phyloP scores from a whole-genome alignment of 2,797 vertebrate species.

The Chloroceryle inda region DNA sequence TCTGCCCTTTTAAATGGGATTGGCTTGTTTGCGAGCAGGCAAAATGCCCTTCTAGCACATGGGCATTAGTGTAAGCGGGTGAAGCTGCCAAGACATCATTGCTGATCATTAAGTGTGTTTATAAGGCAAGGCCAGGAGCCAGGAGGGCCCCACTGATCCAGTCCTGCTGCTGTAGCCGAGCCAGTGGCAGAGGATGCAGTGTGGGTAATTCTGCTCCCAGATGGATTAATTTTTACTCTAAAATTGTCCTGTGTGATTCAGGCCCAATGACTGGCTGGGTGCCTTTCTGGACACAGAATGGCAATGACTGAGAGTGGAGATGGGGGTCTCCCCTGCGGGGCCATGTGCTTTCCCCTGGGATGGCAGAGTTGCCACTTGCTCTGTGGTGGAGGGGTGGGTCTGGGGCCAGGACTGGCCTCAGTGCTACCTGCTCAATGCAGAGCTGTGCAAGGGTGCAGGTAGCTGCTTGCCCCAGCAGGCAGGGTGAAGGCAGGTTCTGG shows the following conservation, averaged over 20 bases:
- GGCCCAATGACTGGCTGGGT: not conserved
- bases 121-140: constrained; percentile 41
- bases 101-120: constrained; percentile 58
- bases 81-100: constrained; percentile 58
- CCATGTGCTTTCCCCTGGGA: fast-evolving
- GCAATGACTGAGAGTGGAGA: fast-evolving
- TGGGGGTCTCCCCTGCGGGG: not conserved
- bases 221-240: not conserved
- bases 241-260: not conserved
- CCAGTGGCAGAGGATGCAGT: not conserved
- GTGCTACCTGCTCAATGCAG: not conserved
- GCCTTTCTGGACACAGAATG: fast-evolving
- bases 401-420: not conserved
- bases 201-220: not conserved
- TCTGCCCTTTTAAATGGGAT: constrained; percentile 55
- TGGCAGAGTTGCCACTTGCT: not conserved
- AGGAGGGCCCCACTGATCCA: not conserved
- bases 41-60: constrained; percentile 45
- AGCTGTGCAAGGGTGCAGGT: fast-evolving
- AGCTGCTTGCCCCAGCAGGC: not conserved
- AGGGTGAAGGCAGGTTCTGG: too few relatives aligned
- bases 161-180: not conserved
- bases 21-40: constrained; percentile 51
- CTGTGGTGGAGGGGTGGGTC: not conserved
- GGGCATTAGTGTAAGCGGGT: constrained; percentile 3